A percentile compares a stretch with the other conserved stretches of the same genome.
These are phyloP conservation scores for Onychomys leucogaster DNA, from an alignment of 2,797 vertebrate genomes.

Conservation along the genomic window DNA sequence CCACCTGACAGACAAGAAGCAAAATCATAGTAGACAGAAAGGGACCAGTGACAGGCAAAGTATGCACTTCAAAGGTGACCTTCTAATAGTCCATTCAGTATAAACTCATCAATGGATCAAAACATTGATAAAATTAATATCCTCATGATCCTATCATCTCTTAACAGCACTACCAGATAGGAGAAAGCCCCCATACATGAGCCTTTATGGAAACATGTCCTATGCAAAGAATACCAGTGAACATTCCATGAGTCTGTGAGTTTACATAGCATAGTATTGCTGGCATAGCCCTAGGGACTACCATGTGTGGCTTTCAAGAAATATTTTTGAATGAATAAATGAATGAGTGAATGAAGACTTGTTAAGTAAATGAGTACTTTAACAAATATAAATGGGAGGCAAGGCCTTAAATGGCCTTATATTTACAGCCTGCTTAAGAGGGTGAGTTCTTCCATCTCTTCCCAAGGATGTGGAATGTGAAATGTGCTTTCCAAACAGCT, in stretches of 20 bases:
- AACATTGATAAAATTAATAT: background rate
- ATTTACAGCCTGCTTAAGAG: background rate
- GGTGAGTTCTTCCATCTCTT: background rate
- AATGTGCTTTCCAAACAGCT: background rate
- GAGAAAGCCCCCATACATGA: background rate
- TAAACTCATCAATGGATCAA: background rate
- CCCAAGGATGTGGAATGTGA: background rate
- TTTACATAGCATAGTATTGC: background rate
- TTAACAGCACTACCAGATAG: background rate
- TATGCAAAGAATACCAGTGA: no score
- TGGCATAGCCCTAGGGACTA: no score
- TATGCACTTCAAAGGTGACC: background rate
- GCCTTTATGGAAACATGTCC: background rate
- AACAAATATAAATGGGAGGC: background rate
- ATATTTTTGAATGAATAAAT: background rate
- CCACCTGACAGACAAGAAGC: background rate
- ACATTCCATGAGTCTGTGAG: background rate
- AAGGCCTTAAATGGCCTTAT: background rate
- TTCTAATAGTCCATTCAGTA: background rate
- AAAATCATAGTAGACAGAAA: background rate
- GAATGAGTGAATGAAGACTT: background rate
- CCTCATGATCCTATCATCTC: background rate
- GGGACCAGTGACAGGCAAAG: background rate
- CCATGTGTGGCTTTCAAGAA: background rate
- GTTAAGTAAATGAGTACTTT: background rate